phyloP scores from a whole-genome alignment of 2,113 vertebrate species.

The Chaetops frenatus region DNA sequence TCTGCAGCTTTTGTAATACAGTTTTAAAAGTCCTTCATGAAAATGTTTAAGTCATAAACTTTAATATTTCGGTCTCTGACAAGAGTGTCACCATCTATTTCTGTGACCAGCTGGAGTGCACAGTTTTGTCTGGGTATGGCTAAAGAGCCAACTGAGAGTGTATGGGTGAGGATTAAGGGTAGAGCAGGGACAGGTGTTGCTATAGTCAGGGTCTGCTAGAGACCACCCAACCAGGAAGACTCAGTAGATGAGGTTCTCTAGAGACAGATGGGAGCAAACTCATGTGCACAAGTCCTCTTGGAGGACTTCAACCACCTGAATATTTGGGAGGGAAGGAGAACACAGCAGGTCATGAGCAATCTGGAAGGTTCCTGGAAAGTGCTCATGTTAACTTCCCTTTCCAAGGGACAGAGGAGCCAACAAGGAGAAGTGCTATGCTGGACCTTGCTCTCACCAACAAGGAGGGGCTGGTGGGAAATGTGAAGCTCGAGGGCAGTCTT shows the following conservation, averaged over 20 bases:
- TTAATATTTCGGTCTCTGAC: not conserved
- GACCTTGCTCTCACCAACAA: not conserved
- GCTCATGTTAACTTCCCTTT: not conserved
- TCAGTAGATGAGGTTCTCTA: not conserved
- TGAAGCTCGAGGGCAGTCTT: not conserved
- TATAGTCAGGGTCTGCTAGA: not conserved
- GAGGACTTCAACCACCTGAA: not conserved
- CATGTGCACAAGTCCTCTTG: not conserved
- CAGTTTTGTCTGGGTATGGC: not conserved
- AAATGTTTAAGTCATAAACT: not conserved
- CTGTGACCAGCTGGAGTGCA: not conserved
- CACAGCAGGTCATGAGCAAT: not conserved
- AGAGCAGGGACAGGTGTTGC: not conserved
- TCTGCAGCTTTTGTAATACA: not conserved
- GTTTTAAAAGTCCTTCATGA: not conserved
- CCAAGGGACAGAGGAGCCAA: not conserved
- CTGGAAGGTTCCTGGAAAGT: not conserved
- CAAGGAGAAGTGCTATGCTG: not conserved
- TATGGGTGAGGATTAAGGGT: not conserved
- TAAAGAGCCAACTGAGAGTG: not conserved
- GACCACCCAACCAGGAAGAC: not conserved
- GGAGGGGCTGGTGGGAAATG: not conserved
- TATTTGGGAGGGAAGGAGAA: not conserved
- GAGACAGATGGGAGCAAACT: not conserved
- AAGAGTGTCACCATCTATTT: not conserved